These are phyloP conservation scores for Corbicula japonica DNA, from an alignment of 2,888 invertebrate species.

Conservation along the genomic window DNA sequence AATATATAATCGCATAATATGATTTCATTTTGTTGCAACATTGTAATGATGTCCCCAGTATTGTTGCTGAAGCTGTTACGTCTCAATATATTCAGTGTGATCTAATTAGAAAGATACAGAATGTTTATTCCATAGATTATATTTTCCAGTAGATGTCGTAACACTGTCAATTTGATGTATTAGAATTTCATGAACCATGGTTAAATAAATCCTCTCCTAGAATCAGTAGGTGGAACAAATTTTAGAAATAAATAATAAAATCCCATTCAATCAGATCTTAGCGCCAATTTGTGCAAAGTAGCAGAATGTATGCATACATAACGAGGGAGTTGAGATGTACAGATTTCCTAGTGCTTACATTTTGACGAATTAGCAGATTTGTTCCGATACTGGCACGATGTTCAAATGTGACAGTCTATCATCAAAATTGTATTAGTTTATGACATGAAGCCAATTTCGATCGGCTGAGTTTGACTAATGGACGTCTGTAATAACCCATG, in stretches of 20 bases:
- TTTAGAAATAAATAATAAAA: constrained; percentile 45
- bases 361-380: constrained; percentile 31
- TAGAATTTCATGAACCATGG: constrained; percentile 37
- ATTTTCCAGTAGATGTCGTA: constrained; percentile 23
- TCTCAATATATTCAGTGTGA: too few species aligned
- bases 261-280: constrained; percentile 31
- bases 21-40: too few species aligned
- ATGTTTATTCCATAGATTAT: constrained; percentile 36
- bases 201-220: constrained; percentile 26
- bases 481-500: constrained; percentile 36
- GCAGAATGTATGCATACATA: constrained; percentile 35
- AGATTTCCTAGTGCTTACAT: constrained; percentile 20
- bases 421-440: constrained; percentile 50
- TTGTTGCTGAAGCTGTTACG: too few species aligned
- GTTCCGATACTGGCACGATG: constrained; percentile 19
- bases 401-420: constrained; percentile 32
- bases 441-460: constrained; percentile 42
- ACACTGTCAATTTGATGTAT: constrained; percentile 40
- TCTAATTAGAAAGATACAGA: constrained; percentile 20
- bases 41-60: too few species aligned
- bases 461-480: constrained; percentile 44
- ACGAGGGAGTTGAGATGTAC: constrained; percentile 18
- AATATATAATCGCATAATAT: too few species aligned
- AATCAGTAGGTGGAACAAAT: constrained; percentile 1
- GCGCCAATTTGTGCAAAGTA: constrained; percentile 19